These are phyloP conservation scores for Gymnoscopelus microlampas DNA, from an alignment of 2,797 vertebrate genomes.

Conservation along the genomic window DNA sequence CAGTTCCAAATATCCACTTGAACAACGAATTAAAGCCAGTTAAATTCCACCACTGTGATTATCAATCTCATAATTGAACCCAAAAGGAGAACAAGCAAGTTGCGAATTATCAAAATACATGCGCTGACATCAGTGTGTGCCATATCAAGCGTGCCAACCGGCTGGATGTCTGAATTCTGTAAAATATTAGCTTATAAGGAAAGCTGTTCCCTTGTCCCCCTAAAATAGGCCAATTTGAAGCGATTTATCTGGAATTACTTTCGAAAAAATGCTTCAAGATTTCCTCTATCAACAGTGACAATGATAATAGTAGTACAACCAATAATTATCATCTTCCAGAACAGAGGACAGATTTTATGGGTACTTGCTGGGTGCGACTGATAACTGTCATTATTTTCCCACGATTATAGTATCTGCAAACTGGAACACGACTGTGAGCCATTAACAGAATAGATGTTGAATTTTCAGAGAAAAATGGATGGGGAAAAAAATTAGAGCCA, in stretches of 20 bases:
- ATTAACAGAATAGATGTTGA: slow-evolving; percentile 68
- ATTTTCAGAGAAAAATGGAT: slow-evolving; percentile 44
- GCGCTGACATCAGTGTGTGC: slow-evolving; percentile 67
- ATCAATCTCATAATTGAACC: slow-evolving; percentile 74
- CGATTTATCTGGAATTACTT: slow-evolving; percentile 85
- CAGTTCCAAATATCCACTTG: slow-evolving; percentile 71
- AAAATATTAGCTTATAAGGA: slow-evolving; percentile 80
- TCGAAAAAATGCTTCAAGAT: slow-evolving; percentile 80
- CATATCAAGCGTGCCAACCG: slow-evolving; percentile 67
- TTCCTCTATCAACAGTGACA: slow-evolving; percentile 84
- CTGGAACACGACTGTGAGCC: slow-evolving; percentile 70
- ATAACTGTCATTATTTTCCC: slow-evolving; percentile 85
- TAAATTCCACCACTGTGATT: slow-evolving; percentile 75
- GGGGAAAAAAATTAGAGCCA: slow-evolving; percentile 43
- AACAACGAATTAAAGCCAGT: slow-evolving; percentile 74
- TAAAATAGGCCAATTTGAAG: slow-evolving; percentile 85
- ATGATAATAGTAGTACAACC: slow-evolving; percentile 86
- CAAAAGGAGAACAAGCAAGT: slow-evolving; percentile 66
- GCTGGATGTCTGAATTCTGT: slow-evolving; percentile 75
- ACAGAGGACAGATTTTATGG: slow-evolving; percentile 83
- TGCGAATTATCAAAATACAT: slow-evolving; percentile 67
- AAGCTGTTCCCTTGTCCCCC: slow-evolving; percentile 73
- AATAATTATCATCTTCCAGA: slow-evolving; percentile 87
- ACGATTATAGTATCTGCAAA: slow-evolving; percentile 84
- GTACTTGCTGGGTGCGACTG: slow-evolving; percentile 82